phyloP scores from a whole-genome alignment of 35 echinoderm and acorn worm genomes.

The Heliocidaris erythrogramma region DNA sequence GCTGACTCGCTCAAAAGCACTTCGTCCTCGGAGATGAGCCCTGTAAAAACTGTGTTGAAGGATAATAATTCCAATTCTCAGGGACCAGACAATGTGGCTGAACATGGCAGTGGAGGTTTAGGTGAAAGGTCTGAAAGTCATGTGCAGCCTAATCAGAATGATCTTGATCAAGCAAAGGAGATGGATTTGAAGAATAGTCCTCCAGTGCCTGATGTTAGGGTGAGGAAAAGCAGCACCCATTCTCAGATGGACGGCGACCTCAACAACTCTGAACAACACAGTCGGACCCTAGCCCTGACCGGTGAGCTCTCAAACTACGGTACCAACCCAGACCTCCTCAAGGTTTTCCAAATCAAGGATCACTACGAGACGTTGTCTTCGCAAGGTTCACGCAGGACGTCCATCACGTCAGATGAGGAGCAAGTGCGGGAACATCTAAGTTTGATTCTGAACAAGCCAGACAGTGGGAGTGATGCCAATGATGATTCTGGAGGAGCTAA shows the following conservation, averaged over 20 bases:
- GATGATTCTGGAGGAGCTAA: neutral
- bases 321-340: constrained; percentile 86
- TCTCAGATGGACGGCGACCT: constrained; percentile 16
- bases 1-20: constrained; percentile 62
- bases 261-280: neutral
- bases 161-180: neutral
- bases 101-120: neutral
- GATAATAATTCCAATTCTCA: constrained; percentile 11
- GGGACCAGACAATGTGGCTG: constrained; percentile 10
- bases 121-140: neutral
- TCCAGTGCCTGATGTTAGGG: constrained; percentile 10
- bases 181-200: neutral
- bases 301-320: constrained; percentile 56
- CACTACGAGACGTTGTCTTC: constrained; percentile 41
- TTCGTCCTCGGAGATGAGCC: constrained; percentile 34
- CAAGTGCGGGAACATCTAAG: constrained; percentile 12
- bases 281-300: neutral
- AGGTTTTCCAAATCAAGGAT: constrained; percentile 85
- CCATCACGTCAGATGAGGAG: constrained; percentile 28
- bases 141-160: too few relatives aligned
- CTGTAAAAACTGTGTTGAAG: neutral
- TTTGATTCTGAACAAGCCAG: neutral
- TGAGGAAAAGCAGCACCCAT: neutral
- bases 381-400: neutral
- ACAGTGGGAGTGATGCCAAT: constrained; percentile 26